These are phyloP conservation scores for Tiaroga cobitis DNA, from an alignment of 2,797 vertebrate genomes.

Conservation along the genomic window DNA sequence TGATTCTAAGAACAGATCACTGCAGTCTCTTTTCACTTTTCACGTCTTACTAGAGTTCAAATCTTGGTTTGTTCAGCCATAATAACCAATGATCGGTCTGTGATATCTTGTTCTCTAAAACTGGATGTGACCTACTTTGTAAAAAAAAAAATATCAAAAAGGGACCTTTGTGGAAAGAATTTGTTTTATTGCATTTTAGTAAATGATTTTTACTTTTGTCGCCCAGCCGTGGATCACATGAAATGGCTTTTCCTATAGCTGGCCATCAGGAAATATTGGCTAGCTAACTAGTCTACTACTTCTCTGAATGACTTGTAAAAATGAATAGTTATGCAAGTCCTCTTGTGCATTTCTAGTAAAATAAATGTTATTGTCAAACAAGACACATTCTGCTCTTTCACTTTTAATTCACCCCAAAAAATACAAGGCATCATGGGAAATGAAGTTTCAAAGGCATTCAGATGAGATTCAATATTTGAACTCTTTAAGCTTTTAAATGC, in stretches of 20 bases:
- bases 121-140: constrained; percentile 30
- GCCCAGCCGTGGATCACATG: not conserved
- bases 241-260: not conserved
- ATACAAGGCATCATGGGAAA: constrained; percentile 67
- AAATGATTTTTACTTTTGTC: not conserved
- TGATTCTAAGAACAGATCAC: not conserved
- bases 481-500: constrained; percentile 35
- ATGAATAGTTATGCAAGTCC: not conserved
- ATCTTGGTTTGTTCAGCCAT: constrained; percentile 5
- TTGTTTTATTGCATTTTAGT: not conserved
- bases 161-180: not conserved
- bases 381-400: not conserved
- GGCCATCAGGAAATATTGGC: not conserved
- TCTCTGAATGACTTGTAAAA: not conserved
- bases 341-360: constrained; percentile 1
- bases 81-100: constrained; percentile 21
- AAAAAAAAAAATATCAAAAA: constrained; percentile 9
- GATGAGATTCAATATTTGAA: constrained; percentile 42
- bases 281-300: not conserved
- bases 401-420: constrained; percentile 12
- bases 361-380: not conserved
- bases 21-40: not conserved
- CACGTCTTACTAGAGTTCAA: not conserved
- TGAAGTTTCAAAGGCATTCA: constrained; percentile 69
- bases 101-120: constrained; percentile 23